phyloP scores from a whole-genome alignment of 2,888 invertebrate genomes.

The Caenorhabditis parvicauda region DNA sequence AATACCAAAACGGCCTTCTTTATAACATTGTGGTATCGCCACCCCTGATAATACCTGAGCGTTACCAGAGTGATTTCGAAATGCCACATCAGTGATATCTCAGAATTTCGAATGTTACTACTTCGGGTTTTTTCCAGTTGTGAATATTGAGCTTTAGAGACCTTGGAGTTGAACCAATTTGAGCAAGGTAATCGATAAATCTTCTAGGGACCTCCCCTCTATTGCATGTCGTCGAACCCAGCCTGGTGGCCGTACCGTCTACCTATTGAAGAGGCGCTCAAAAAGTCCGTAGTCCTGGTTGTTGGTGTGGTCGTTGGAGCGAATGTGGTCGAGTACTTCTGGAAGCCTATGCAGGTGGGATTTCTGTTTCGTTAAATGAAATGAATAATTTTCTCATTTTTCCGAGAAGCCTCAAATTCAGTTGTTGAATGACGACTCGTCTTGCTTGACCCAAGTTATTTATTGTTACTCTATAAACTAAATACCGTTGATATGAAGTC shows the following conservation, averaged over 20 bases:
- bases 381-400: too few species aligned
- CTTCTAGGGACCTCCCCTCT: background rate
- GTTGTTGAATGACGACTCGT: too few species aligned
- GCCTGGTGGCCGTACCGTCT: slow-evolving; percentile 49
- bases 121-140: background rate
- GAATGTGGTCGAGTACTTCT: slow-evolving; percentile 42
- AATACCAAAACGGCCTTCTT: too few species aligned
- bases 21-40: too few species aligned
- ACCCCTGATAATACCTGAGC: too few species aligned
- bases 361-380: too few species aligned
- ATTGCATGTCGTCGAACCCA: slow-evolving; percentile 37
- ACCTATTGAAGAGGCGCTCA: slow-evolving; percentile 43
- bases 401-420: too few species aligned
- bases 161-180: background rate
- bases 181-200: background rate
- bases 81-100: too few species aligned
- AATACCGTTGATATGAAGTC: too few species aligned
- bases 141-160: background rate
- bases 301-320: slow-evolving; percentile 46
- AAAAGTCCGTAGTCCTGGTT: slow-evolving; percentile 41
- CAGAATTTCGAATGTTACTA: background rate
- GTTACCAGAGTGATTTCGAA: too few species aligned
- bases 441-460: too few species aligned
- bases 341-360: slow-evolving; percentile 45
- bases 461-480: too few species aligned